Evolutionary conservation across 2,113 vertebrate species (phyloP).

Genomic region (Tychaedon coryphoeus): DNA sequence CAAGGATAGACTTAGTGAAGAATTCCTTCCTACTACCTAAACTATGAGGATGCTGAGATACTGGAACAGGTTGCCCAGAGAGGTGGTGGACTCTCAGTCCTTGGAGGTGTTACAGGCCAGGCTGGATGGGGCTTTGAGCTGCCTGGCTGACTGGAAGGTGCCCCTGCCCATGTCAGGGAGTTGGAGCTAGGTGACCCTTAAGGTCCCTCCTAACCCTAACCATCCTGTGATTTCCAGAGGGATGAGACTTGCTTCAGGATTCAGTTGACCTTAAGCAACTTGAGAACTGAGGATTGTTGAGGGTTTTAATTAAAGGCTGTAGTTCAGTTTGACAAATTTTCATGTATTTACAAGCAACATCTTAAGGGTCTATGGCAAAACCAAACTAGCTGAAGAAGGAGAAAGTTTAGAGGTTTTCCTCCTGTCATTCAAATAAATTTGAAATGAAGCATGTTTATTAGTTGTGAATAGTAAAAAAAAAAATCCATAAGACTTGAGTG

Average conservation of each 20-base stretch:
- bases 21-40: too few relatives aligned
- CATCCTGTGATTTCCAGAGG: not conserved
- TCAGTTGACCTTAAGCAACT: not conserved
- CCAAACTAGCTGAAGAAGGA: not conserved
- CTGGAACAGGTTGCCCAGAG: not conserved
- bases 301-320: not conserved
- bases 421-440: not conserved
- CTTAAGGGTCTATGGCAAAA: not conserved
- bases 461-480: not conserved
- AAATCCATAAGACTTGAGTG: fast-evolving
- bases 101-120: not conserved
- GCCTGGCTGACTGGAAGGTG: not conserved
- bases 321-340: not conserved
- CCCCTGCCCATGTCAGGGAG: not conserved
- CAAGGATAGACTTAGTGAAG: not conserved
- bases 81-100: not conserved
- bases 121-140: not conserved
- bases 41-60: not conserved
- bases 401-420: not conserved
- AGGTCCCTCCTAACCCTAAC: not conserved
- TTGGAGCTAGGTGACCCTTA: not conserved
- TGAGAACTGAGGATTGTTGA: not conserved
- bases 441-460: not conserved
- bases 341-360: not conserved
- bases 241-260: not conserved